Conservation (phyloP, 2,888 invertebrate species). For the Aporophyla lueneburgensis region DNA sequence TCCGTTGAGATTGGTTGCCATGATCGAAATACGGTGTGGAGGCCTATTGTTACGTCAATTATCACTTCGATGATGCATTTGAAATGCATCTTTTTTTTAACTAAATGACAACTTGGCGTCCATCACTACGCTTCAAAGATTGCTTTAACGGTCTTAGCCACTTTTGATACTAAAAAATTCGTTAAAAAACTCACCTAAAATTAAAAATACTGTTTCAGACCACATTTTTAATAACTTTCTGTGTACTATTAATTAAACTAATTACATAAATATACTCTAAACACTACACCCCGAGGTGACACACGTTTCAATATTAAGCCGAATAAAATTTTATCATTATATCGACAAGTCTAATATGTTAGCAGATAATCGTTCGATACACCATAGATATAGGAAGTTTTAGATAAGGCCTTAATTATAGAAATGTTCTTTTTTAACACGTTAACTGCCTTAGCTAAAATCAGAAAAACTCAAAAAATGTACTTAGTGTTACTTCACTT, state of each 20-base stretch:
- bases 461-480: no score
- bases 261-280: conserved; percentile 12
- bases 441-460: no score
- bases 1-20: no score
- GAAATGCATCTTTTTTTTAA: no score
- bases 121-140: background rate
- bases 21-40: no score
- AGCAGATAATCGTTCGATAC: conserved; percentile 21
- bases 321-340: background rate
- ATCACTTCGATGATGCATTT: no score
- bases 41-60: no score
- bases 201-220: conserved; percentile 34
- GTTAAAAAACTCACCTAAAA: conserved; percentile 47
- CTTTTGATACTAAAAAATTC: background rate
- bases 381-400: background rate
- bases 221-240: conserved; percentile 32
- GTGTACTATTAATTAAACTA: conserved; percentile 16
- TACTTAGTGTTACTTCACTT: no score
- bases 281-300: conserved; percentile 15
- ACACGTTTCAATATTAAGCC: conserved; percentile 22
- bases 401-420: conserved; percentile 13
- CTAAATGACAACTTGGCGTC: background rate
- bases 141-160: no score
- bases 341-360: conserved; percentile 24
- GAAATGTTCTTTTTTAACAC: no score